Percentiles rank a stretch among this genome's conserved stretches.
Conservation (phyloP, 2,797 vertebrate species). For the Hydrophis major region DNA sequence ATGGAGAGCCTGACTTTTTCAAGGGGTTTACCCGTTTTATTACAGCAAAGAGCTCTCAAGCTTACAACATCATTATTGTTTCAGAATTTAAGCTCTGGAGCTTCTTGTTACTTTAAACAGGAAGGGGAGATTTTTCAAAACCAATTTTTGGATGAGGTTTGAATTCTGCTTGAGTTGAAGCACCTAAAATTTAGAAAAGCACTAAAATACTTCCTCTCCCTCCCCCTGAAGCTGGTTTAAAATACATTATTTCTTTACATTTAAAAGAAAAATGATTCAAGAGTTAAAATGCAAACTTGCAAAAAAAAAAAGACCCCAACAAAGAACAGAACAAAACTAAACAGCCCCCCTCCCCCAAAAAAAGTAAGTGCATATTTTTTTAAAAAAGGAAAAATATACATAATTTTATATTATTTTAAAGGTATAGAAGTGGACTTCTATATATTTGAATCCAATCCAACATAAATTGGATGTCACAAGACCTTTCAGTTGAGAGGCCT, state of each 20-base stretch:
- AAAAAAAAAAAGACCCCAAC: too few relatives aligned
- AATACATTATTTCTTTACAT: neutral
- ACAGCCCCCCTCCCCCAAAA: too few relatives aligned
- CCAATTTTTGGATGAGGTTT: neutral
- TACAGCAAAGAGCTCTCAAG: neutral
- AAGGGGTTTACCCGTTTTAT: neutral
- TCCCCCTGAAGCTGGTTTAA: neutral
- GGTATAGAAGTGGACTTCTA: too few relatives aligned
- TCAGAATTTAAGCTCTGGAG: neutral
- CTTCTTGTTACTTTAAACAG: neutral
- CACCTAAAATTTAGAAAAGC: neutral
- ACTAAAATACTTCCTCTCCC: neutral
- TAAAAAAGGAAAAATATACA: too few relatives aligned
- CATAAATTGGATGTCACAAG: neutral
- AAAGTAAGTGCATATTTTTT: too few relatives aligned
- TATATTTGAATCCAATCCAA: neutral
- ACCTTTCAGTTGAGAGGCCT: neutral
- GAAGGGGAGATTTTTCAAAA: too few relatives aligned
- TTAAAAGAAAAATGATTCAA: too few relatives aligned
- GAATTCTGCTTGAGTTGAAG: neutral
- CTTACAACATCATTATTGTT: neutral
- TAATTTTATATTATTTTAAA: too few relatives aligned
- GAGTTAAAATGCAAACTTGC: too few relatives aligned
- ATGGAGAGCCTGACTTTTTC: neutral
- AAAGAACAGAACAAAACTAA: too few relatives aligned